These are phyloP conservation scores for Drosophila seguyi DNA, from an alignment of 1,140 invertebrate genomes.

Conservation along the genomic window DNA sequence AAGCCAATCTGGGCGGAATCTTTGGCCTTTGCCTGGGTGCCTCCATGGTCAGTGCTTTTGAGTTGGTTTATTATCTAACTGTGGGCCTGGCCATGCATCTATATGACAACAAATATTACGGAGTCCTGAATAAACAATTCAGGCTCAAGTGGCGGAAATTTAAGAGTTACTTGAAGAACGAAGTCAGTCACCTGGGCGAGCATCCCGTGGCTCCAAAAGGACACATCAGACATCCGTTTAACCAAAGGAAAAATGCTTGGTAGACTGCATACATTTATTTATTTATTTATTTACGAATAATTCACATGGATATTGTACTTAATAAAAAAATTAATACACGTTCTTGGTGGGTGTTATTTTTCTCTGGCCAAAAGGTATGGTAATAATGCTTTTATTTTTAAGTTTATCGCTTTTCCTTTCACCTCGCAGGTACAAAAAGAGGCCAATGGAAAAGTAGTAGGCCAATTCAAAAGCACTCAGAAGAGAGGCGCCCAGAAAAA, in stretches of 20 bases:
- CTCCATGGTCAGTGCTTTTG: slow-evolving; percentile 84
- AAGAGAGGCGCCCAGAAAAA: slow-evolving; percentile 84
- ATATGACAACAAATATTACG: slow-evolving; percentile 68
- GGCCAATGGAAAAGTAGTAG: slow-evolving; percentile 83
- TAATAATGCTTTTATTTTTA: slow-evolving; percentile 9
- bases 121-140: slow-evolving; percentile 28
- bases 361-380: slow-evolving; percentile 36
- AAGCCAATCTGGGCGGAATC: slow-evolving; percentile 83
- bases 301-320: not conserved
- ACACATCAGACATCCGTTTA: slow-evolving; percentile 55
- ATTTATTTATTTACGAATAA: not conserved
- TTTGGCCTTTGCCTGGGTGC: slow-evolving; percentile 84
- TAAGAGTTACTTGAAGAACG: slow-evolving; percentile 53
- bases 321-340: slow-evolving; percentile 23
- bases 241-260: slow-evolving; percentile 51
- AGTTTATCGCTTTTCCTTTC: slow-evolving; percentile 5
- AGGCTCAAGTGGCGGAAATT: slow-evolving; percentile 30
- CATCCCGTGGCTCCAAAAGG: slow-evolving; percentile 6
- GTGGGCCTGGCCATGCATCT: slow-evolving; percentile 70
- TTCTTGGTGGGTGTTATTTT: slow-evolving; percentile 63
- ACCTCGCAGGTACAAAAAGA: slow-evolving; percentile 59
- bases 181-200: slow-evolving; percentile 36
- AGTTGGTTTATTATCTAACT: slow-evolving; percentile 84
- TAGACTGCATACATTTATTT: slow-evolving; percentile 9
- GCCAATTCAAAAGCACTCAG: slow-evolving; percentile 82